Evolutionary conservation across 2,888 invertebrate genomes (phyloP).

Genomic region (Temnothorax ravouxi): DNA sequence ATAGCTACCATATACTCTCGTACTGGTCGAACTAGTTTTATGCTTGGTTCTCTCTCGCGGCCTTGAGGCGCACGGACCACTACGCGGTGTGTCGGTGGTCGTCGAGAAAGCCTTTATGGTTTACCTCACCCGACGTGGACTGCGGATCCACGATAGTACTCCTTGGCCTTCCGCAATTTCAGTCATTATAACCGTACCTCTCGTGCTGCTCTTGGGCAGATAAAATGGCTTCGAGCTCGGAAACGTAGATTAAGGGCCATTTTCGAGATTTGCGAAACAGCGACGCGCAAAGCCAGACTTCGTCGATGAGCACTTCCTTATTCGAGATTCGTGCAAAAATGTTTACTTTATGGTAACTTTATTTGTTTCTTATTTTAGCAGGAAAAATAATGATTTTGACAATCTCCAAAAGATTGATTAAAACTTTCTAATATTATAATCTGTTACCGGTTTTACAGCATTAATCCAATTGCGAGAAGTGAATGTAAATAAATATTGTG

Average conservation of each 20-base stretch:
- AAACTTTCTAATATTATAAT: neutral
- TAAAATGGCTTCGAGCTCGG: slow-evolving; percentile 22
- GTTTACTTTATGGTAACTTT: neutral
- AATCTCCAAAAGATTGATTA: neutral
- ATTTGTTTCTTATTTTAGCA: neutral
- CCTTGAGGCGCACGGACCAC: slow-evolving; percentile 76
- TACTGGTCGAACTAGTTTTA: slow-evolving; percentile 82
- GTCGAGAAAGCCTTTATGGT: slow-evolving; percentile 72
- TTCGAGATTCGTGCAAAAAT: neutral
- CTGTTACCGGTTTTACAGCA: neutral
- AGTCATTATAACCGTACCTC: slow-evolving; percentile 56
- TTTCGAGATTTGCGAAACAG: slow-evolving; percentile 21
- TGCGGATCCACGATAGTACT: slow-evolving; percentile 43
- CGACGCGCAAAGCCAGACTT: neutral
- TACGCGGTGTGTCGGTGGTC: slow-evolving; percentile 52
- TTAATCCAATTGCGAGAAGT: neutral
- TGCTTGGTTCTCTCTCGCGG: slow-evolving; percentile 78
- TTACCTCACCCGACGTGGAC: slow-evolving; percentile 60
- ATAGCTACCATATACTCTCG: slow-evolving; percentile 75
- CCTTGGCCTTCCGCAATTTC: slow-evolving; percentile 72
- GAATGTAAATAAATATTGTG: slow-evolving; percentile 11
- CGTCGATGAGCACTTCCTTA: neutral
- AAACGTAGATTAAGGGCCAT: slow-evolving; percentile 53
- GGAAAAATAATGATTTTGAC: neutral
- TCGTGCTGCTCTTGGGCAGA: slow-evolving; percentile 36